phyloP scores from a whole-genome alignment of 2,113 vertebrate species.

The Mesoclemmys tuberculata region DNA sequence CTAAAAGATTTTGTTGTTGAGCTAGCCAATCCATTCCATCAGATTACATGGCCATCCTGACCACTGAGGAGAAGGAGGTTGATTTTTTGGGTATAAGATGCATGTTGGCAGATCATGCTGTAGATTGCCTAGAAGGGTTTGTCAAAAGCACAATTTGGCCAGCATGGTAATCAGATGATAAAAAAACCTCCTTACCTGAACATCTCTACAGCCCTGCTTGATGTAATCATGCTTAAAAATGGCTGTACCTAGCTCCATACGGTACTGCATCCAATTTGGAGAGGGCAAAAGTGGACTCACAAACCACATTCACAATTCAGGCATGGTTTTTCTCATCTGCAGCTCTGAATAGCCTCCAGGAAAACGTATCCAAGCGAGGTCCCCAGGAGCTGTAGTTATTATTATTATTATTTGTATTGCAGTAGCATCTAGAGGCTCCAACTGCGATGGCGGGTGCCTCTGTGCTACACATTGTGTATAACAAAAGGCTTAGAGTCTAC shows the following conservation, averaged over 20 bases:
- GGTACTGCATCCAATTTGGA: neutral
- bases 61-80: neutral
- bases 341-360: neutral
- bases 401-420: neutral
- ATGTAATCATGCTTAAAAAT: slow-evolving; percentile 13
- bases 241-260: neutral
- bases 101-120: neutral
- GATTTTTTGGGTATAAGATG: neutral
- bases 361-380: neutral
- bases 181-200: neutral
- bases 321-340: too few relatives aligned
- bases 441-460: neutral
- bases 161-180: neutral
- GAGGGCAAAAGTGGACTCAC: neutral
- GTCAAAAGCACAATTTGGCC: neutral
- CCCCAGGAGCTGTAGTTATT: neutral
- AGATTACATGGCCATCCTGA: neutral
- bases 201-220: neutral
- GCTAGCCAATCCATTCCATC: neutral
- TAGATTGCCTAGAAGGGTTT: neutral
- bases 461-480: neutral
- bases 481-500: neutral
- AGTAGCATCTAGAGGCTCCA: neutral
- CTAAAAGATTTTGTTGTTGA: neutral
- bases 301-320: neutral